Percentiles rank a stretch among this genome's conserved stretches.
These are phyloP conservation scores for Chelmon rostratus DNA, from an alignment of 2,797 vertebrate genomes.

Conservation along the genomic window DNA sequence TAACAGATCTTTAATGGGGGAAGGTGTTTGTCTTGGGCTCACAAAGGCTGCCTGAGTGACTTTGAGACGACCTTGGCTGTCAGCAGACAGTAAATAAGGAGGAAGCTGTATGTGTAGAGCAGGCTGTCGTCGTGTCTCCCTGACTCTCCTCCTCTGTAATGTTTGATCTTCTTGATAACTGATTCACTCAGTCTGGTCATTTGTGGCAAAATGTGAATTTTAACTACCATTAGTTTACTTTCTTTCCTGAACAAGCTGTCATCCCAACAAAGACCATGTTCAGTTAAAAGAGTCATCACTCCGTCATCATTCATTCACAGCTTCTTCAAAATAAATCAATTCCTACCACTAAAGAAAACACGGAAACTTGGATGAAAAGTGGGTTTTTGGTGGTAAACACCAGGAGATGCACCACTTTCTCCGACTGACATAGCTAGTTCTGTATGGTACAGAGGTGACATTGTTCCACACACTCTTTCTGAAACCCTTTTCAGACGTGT, in stretches of 20 bases:
- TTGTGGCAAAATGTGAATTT: neutral
- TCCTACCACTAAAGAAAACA: no score
- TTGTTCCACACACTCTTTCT: neutral
- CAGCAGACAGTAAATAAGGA: constrained; percentile 71
- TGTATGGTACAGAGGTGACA: neutral
- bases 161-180: neutral
- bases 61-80: constrained; percentile 63
- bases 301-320: neutral
- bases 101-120: constrained; percentile 31
- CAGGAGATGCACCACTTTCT: neutral
- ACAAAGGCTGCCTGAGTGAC: constrained; percentile 33
- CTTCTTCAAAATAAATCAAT: neutral
- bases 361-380: neutral
- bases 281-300: neutral
- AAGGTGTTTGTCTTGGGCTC: constrained; percentile 41
- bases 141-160: constrained; percentile 1
- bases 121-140: constrained; percentile 43
- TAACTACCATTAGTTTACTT: neutral
- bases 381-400: no score
- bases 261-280: neutral
- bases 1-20: constrained; percentile 16
- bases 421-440: neutral
- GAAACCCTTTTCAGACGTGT: no score
- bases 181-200: neutral
- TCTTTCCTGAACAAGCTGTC: neutral